Conservation (phyloP, 2,797 vertebrate genomes). For the Schizopygopsis malacanthus region DNA sequence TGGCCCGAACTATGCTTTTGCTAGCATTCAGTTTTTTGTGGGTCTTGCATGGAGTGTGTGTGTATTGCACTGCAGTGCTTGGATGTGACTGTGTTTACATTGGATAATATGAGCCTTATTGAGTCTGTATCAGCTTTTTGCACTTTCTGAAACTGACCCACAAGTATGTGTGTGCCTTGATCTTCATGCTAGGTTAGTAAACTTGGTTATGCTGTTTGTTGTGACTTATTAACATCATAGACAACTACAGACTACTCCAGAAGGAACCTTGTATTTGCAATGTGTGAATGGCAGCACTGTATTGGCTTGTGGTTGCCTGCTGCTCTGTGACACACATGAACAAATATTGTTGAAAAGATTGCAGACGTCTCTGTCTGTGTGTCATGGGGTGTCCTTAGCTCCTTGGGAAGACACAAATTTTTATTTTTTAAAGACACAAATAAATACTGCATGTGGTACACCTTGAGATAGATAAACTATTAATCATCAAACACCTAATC, state of each 20-base stretch:
- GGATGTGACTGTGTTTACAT: conserved; percentile 36
- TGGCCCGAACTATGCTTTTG: conserved; percentile 28
- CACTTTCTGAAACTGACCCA: conserved; percentile 26
- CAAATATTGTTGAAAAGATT: conserved; percentile 74
- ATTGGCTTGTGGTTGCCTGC: conserved; percentile 66
- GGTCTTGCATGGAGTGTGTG: conserved; percentile 40
- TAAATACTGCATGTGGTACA: background rate
- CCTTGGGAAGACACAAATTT: background rate
- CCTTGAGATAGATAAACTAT: background rate
- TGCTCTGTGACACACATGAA: conserved; percentile 75
- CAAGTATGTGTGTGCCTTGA: background rate
- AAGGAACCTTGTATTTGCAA: conserved; percentile 46
- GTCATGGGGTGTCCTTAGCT: conserved; percentile 10
- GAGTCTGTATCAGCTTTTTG: conserved; percentile 41
- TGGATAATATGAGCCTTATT: conserved; percentile 36
- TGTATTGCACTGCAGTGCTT: conserved; percentile 42
- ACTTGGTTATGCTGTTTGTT: conserved; percentile 3
- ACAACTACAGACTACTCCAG: conserved; percentile 21
- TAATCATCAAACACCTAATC: background rate
- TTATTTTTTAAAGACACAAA: background rate
- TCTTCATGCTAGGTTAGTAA: background rate
- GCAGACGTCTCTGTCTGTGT: conserved; percentile 53
- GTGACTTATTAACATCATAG: background rate
- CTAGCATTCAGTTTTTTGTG: conserved; percentile 43
- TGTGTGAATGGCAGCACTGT: conserved; percentile 71